These are phyloP conservation scores for Ochropacha duplaris DNA, from an alignment of 2,888 invertebrate genomes.

Conservation along the genomic window DNA sequence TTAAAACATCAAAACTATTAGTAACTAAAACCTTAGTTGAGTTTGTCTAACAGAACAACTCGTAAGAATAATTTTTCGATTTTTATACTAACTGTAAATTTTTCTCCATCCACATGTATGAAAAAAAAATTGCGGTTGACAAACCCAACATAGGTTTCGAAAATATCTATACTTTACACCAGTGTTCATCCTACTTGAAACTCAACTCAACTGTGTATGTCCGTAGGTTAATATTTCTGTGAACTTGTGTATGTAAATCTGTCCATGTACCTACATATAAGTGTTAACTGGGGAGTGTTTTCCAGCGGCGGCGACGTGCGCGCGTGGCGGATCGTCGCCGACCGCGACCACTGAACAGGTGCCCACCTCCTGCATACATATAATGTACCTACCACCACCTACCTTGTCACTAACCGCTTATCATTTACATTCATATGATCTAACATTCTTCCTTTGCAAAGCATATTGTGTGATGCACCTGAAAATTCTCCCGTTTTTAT, in stretches of 20 bases:
- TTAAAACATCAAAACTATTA: no score
- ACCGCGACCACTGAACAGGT: conserved; percentile 59
- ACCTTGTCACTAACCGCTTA: not conserved
- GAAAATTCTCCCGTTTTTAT: not conserved
- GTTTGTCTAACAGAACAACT: no score
- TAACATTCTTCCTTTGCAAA: not conserved
- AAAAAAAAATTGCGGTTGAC: no score
- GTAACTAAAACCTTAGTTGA: no score
- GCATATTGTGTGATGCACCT: not conserved
- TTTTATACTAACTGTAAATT: no score
- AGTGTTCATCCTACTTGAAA: not conserved
- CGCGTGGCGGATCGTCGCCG: conserved; percentile 82
- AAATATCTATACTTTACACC: no score
- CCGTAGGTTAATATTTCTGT: not conserved
- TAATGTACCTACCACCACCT: not conserved
- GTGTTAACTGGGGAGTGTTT: conserved; percentile 58
- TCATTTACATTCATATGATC: not conserved
- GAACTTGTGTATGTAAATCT: conserved; percentile 6
- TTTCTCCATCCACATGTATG: no score
- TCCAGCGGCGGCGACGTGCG: conserved; percentile 89
- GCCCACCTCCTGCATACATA: conserved; percentile 23
- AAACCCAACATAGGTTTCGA: no score
- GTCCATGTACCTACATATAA: conserved; percentile 6
- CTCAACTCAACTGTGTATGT: not conserved
- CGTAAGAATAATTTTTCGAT: no score